Evolutionary conservation across 2,797 vertebrate species (phyloP).

Genomic region (Platyrinchus mystaceus): DNA sequence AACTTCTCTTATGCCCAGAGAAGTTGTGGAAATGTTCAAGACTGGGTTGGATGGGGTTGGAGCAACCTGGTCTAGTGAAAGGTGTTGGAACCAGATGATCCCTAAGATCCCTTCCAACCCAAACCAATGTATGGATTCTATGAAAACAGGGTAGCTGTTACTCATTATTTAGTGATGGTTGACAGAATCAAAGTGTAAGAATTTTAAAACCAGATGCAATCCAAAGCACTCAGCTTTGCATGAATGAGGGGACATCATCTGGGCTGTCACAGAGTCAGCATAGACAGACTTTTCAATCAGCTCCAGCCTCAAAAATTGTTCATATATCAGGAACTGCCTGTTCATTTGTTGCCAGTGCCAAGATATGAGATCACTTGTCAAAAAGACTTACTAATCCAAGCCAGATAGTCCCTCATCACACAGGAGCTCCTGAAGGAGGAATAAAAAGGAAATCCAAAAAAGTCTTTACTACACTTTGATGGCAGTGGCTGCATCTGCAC

Average conservation of each 20-base stretch:
- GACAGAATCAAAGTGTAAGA: neutral
- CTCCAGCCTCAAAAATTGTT: neutral
- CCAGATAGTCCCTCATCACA: neutral
- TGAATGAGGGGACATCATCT: neutral
- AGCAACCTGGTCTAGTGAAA: neutral
- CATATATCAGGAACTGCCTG: neutral
- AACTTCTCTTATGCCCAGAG: neutral
- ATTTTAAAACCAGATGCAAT: neutral
- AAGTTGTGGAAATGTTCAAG: neutral
- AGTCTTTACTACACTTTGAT: rapidly evolving
- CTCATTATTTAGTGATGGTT: neutral
- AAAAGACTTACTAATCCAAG: neutral
- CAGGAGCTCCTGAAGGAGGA: neutral
- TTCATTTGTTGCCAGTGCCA: neutral
- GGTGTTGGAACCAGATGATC: too few relatives aligned
- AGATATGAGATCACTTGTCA: neutral
- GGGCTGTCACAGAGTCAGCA: neutral
- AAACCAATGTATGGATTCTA: neutral
- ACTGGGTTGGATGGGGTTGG: neutral
- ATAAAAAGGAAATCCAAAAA: neutral
- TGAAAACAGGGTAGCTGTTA: neutral
- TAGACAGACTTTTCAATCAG: neutral
- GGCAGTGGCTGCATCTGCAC: neutral
- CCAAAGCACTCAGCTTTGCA: neutral
- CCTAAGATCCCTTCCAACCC: neutral